Evolutionary conservation across 2,113 vertebrate genomes (phyloP).

Genomic region (Notarius lentiginosus): DNA sequence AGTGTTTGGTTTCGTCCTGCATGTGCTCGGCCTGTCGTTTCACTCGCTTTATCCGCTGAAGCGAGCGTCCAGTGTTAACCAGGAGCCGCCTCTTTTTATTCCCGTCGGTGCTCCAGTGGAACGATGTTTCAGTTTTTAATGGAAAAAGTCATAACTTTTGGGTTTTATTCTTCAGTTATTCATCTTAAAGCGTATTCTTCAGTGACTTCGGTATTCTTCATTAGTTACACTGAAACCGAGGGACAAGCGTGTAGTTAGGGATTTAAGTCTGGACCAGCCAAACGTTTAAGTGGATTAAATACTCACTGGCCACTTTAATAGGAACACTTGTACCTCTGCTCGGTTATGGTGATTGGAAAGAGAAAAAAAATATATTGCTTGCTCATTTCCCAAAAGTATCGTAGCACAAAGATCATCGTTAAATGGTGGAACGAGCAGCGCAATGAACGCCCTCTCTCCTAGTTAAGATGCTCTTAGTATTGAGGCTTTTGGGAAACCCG

Average conservation of each 20-base stretch:
- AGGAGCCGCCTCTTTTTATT: conserved; percentile 49
- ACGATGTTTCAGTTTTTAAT: conserved; percentile 50
- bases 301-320: neutral
- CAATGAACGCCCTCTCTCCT: too few species aligned
- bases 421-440: too few species aligned
- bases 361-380: too few species aligned
- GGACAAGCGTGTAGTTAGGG: neutral
- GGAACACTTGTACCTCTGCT: neutral
- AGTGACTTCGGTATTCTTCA: neutral
- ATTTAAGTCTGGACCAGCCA: neutral
- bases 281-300: neutral
- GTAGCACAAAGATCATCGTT: too few species aligned
- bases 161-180: neutral
- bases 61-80: conserved; percentile 52
- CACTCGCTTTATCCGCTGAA: conserved; percentile 70
- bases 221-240: neutral
- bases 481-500: too few species aligned
- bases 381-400: too few species aligned
- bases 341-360: neutral
- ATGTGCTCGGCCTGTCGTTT: conserved; percentile 80
- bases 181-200: neutral
- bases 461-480: too few species aligned
- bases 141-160: neutral
- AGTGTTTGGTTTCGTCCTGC: conserved; percentile 40
- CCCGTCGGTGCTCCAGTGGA: conserved; percentile 73